These are phyloP conservation scores for Tridacna gigas DNA, from an alignment of 2,888 invertebrate species.

Conservation along the genomic window DNA sequence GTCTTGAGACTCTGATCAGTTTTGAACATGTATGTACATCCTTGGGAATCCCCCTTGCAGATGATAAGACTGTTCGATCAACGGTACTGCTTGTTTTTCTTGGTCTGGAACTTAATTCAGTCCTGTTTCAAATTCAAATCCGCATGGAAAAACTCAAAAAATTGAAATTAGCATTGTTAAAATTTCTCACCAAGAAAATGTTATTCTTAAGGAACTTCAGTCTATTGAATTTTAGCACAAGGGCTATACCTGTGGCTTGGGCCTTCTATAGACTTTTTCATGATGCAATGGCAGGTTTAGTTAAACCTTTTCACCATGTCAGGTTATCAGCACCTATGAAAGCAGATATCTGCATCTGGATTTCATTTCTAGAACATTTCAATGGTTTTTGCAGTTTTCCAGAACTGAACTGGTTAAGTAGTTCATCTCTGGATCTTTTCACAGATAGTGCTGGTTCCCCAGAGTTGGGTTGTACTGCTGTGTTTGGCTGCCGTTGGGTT, in stretches of 20 bases:
- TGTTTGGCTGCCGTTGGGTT: background rate
- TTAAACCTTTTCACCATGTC: slow-evolving; percentile 22
- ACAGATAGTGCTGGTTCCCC: slow-evolving; percentile 12
- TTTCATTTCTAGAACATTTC: slow-evolving; percentile 4
- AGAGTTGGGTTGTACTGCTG: background rate
- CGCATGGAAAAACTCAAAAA: slow-evolving; percentile 10
- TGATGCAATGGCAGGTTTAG: slow-evolving; percentile 20
- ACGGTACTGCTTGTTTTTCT: slow-evolving; percentile 14
- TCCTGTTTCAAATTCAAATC: slow-evolving; percentile 13
- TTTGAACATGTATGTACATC: background rate
- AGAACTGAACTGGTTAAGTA: background rate
- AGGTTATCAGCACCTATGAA: slow-evolving; percentile 12
- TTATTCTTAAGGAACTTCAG: slow-evolving; percentile 26
- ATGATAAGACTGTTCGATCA: slow-evolving; percentile 29
- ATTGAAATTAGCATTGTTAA: no score
- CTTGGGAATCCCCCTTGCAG: slow-evolving; percentile 24
- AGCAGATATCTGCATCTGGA: background rate
- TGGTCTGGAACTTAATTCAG: slow-evolving; percentile 36
- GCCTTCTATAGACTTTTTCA: slow-evolving; percentile 36
- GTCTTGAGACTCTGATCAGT: background rate
- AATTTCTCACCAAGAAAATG: no score
- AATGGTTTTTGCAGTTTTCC: slow-evolving; percentile 2
- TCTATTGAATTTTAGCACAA: slow-evolving; percentile 14
- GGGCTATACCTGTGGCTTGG: slow-evolving; percentile 26
- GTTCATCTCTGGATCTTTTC: background rate